A percentile compares a stretch with the other conserved stretches of the same genome.
phyloP scores from a whole-genome alignment of 2,888 invertebrate genomes.

The Lasioglossum malachurum region DNA sequence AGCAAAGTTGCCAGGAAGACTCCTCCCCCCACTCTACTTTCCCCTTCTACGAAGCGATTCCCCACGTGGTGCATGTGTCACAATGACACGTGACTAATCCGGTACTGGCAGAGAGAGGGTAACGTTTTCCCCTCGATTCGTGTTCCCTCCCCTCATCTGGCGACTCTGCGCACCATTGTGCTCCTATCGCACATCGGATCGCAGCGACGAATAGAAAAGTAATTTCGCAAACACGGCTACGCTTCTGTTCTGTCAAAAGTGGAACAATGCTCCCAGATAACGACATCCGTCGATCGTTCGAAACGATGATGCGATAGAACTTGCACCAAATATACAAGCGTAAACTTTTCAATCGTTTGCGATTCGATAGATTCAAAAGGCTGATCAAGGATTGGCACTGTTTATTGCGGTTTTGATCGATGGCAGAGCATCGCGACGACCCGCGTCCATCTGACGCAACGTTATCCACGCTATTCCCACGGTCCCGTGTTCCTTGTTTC shows the following conservation, averaged over 20 bases:
- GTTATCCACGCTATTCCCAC: background rate
- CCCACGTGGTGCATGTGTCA: too few relatives aligned
- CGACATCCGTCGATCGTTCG: background rate
- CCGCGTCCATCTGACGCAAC: background rate
- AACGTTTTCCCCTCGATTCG: too few relatives aligned
- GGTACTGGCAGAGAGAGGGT: too few relatives aligned
- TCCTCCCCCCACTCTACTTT: too few relatives aligned
- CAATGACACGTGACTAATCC: too few relatives aligned
- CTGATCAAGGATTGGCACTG: background rate
- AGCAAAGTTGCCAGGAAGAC: background rate
- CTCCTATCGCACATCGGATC: background rate
- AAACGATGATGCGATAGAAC: background rate
- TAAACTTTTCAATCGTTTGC: background rate
- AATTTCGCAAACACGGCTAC: background rate
- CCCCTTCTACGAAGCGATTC: too few relatives aligned
- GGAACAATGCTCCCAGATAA: background rate
- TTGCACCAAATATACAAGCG: background rate
- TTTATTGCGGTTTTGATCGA: constrained; percentile 1
- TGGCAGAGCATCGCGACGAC: background rate
- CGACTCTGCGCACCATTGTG: too few relatives aligned
- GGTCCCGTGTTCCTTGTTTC: background rate
- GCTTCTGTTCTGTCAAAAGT: background rate
- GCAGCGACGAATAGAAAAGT: background rate
- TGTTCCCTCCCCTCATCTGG: too few relatives aligned
- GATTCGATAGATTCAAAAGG: background rate